Evolutionary conservation across 2,797 vertebrate species (phyloP).

Genomic region (Dendrocincla tyrannina): DNA sequence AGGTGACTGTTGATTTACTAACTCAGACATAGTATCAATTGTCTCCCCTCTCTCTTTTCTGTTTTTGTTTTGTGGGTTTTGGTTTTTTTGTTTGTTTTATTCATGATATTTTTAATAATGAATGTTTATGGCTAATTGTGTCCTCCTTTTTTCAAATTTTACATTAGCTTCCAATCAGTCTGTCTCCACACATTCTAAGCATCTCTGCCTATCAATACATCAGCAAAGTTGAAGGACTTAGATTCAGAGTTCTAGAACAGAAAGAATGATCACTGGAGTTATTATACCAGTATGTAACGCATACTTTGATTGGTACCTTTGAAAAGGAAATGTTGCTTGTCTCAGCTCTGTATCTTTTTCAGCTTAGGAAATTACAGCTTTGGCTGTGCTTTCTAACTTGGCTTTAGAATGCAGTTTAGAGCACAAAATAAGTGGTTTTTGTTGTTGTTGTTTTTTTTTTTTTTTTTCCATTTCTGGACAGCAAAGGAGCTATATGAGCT

Average conservation of each 20-base stretch:
- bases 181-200: too few relatives aligned
- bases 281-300: neutral
- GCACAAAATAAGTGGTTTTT: neutral
- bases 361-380: neutral
- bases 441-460: too few relatives aligned
- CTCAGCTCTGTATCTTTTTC: neutral
- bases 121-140: neutral
- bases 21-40: neutral
- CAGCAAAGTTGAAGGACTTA: neutral
- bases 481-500: neutral
- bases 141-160: rapidly evolving
- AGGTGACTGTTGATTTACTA: neutral
- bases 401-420: neutral
- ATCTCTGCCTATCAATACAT: neutral
- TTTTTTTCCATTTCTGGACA: neutral
- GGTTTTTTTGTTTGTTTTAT: neutral
- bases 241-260: neutral
- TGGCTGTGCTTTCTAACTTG: neutral
- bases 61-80: too few relatives aligned
- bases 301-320: neutral
- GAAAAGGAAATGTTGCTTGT: neutral
- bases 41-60: neutral
- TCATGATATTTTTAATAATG: neutral
- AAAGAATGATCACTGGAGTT: neutral
- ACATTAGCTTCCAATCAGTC: neutral